Evolutionary conservation across 2,797 vertebrate genomes (phyloP).

Genomic region (Mycteria americana): DNA sequence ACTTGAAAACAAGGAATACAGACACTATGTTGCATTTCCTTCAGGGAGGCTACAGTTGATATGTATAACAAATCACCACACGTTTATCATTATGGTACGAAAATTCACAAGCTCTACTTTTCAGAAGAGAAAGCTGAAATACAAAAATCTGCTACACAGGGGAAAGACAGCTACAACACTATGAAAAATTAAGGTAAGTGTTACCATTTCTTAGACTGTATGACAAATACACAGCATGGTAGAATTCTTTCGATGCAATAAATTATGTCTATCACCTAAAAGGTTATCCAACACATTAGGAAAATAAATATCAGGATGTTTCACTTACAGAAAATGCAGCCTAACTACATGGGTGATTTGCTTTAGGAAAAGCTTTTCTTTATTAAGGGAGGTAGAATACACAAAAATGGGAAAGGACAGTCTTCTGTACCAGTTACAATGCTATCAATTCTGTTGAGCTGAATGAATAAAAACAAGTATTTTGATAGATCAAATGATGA

Average conservation of each 20-base stretch:
- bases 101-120: constrained; percentile 45
- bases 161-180: background rate
- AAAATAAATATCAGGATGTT: background rate
- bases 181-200: background rate
- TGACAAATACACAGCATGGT: background rate
- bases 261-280: background rate
- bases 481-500: background rate
- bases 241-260: background rate
- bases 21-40: constrained; percentile 59
- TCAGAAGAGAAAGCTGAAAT: constrained; percentile 33
- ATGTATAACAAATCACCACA: constrained; percentile 57
- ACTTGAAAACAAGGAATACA: constrained; percentile 80
- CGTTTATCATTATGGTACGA: constrained; percentile 35
- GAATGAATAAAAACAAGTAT: background rate
- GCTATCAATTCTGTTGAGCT: background rate
- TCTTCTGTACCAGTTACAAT: background rate
- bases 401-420: background rate
- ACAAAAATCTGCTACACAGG: background rate
- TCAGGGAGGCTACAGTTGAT: constrained; percentile 46
- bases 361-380: background rate
- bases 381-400: background rate
- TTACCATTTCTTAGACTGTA: background rate
- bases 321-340: background rate
- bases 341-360: background rate
- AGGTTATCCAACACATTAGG: background rate